phyloP scores from a whole-genome alignment of 2,797 vertebrate genomes.

The Pseudochirops corinnae region DNA sequence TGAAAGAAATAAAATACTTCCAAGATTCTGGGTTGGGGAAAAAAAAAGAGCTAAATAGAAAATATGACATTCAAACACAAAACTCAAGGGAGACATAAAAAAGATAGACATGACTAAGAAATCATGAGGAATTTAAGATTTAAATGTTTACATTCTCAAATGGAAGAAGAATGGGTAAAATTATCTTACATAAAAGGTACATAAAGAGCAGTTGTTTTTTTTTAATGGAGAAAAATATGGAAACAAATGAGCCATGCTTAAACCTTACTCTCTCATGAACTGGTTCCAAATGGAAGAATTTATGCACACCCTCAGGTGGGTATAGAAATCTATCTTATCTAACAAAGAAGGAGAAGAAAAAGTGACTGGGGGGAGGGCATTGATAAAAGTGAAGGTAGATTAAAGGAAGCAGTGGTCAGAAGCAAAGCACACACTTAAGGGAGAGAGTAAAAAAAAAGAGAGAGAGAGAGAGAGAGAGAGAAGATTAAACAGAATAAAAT shows the following conservation, averaged over 20 bases:
- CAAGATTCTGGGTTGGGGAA: neutral
- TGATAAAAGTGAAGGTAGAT: neutral
- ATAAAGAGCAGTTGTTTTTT: neutral
- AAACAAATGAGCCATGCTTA: neutral
- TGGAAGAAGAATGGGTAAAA: neutral
- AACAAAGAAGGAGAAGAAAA: neutral
- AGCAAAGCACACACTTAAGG: neutral
- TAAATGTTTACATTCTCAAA: neutral
- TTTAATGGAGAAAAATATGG: neutral
- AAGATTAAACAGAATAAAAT: neutral
- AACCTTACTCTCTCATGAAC: neutral
- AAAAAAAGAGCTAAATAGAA: neutral
- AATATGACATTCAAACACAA: neutral
- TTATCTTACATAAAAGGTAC: neutral
- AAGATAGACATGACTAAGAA: neutral
- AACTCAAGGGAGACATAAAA: neutral
- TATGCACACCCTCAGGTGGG: neutral
- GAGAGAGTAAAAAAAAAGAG: neutral
- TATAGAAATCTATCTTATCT: neutral
- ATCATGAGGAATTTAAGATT: neutral
- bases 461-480: neutral
- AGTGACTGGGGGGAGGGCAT: rapidly evolving
- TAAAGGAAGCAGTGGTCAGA: neutral
- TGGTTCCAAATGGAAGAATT: neutral
- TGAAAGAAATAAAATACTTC: neutral